Percentiles rank a stretch among this genome's conserved stretches.
Conservation (phyloP, 2,797 vertebrate genomes). For the Trichosurus vulpecula region DNA sequence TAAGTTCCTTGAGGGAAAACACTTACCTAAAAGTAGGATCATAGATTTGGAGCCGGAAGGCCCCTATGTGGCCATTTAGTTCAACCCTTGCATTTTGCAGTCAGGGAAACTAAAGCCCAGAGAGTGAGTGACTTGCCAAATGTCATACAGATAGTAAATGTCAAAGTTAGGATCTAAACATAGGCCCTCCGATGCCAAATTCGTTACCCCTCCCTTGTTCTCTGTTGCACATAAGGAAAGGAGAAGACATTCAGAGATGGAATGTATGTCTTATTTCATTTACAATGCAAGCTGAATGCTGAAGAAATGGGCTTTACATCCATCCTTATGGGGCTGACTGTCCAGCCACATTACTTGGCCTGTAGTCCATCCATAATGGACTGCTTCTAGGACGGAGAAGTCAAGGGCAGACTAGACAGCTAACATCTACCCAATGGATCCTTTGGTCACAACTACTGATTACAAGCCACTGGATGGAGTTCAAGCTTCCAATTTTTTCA, state of each 20-base stretch:
- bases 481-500: constrained; percentile 10
- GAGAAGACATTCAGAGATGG: neutral
- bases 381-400: constrained; percentile 31
- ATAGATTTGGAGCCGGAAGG: neutral
- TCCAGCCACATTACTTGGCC: neutral
- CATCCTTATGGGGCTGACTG: neutral
- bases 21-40: neutral
- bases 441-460: constrained; percentile 26
- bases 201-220: neutral
- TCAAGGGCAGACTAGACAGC: neutral
- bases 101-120: neutral
- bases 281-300: neutral
- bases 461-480: constrained; percentile 23
- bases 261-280: neutral
- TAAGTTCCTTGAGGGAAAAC: constrained; percentile 14
- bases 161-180: neutral
- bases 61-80: neutral
- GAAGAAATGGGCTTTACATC: neutral
- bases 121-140: too few species aligned
- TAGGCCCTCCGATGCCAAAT: neutral
- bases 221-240: neutral
- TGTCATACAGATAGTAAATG: neutral
- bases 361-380: neutral
- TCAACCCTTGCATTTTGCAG: neutral
- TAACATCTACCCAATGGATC: constrained; percentile 1